Evolutionary conservation across 2,113 vertebrate species (phyloP).

Genomic region (Triplophysa siluroides): DNA sequence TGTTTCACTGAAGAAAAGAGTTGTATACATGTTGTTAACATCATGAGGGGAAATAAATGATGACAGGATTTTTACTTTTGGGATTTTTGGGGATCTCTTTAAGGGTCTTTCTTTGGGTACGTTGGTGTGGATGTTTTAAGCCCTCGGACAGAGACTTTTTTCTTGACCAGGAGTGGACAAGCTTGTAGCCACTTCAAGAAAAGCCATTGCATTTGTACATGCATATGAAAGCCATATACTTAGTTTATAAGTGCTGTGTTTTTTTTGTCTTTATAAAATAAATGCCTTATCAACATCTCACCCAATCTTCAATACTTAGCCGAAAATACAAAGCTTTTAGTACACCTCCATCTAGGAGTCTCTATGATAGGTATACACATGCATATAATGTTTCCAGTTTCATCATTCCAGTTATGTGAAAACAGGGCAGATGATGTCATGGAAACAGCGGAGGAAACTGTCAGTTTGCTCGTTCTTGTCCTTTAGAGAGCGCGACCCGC

Average conservation of each 20-base stretch:
- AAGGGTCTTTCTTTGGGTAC: not conserved
- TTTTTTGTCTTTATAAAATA: not conserved
- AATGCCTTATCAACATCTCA: not conserved
- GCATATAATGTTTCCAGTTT: constrained; percentile 6
- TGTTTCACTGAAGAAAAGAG: too few relatives aligned
- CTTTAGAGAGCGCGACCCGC: constrained; percentile 2
- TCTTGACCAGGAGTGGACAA: not conserved
- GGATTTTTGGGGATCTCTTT: too few relatives aligned
- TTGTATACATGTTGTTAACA: too few relatives aligned
- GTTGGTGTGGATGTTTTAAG: not conserved
- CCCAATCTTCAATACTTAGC: not conserved
- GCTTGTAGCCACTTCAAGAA: too few relatives aligned
- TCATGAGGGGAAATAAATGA: too few relatives aligned
- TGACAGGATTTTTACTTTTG: too few relatives aligned
- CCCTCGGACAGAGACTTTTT: not conserved
- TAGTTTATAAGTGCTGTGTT: not conserved
- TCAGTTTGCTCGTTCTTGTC: constrained; percentile 4
- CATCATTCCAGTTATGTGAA: constrained; percentile 1
- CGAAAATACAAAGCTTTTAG: not conserved
- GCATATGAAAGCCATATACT: not conserved
- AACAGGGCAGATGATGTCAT: constrained; percentile 8
- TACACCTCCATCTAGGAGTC: too few relatives aligned
- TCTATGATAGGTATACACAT: too few relatives aligned
- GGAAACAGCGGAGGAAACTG: constrained; percentile 17
- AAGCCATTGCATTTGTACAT: not conserved